Conservation (phyloP, 2,888 invertebrate species). For the Lasioglossum marginatum region DNA sequence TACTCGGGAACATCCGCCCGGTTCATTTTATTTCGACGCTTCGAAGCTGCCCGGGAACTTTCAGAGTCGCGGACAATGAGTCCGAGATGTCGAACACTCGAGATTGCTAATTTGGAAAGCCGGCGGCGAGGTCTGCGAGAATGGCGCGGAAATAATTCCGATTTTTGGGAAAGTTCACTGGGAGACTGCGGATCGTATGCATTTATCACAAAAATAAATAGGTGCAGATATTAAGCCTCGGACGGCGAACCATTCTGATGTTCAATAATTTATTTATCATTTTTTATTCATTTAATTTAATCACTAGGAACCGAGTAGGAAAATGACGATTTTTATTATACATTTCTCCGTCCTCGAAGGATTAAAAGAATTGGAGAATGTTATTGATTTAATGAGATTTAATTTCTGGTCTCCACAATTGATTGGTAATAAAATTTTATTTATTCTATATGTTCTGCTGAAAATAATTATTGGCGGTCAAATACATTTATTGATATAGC, state of each 20-base stretch:
- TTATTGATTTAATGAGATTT: no score
- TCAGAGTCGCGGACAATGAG: not conserved
- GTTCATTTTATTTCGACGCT: conserved; percentile 52
- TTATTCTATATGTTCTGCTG: not conserved
- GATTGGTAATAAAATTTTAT: not conserved
- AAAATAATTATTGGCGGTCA: not conserved
- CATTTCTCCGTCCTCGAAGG: no score
- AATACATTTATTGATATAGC: not conserved
- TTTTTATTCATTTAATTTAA: not conserved
- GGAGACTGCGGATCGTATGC: no score
- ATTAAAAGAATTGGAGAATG: no score
- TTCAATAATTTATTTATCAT: no score
- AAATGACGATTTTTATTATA: not conserved
- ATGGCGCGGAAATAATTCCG: not conserved
- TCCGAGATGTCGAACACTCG: not conserved
- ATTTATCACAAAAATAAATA: no score
- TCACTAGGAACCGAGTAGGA: not conserved
- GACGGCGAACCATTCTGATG: no score
- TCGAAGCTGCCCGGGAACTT: conserved; percentile 5
- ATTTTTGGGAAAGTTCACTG: not conserved
- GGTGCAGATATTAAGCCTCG: no score
- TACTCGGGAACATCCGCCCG: conserved; percentile 3
- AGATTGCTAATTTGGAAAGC: not conserved
- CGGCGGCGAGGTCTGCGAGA: not conserved
- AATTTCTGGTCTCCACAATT: no score